Percentiles rank a stretch among this genome's conserved stretches.
Evolutionary conservation across 2,888 invertebrate species (phyloP).

Genomic region (Dioctria linearis): DNA sequence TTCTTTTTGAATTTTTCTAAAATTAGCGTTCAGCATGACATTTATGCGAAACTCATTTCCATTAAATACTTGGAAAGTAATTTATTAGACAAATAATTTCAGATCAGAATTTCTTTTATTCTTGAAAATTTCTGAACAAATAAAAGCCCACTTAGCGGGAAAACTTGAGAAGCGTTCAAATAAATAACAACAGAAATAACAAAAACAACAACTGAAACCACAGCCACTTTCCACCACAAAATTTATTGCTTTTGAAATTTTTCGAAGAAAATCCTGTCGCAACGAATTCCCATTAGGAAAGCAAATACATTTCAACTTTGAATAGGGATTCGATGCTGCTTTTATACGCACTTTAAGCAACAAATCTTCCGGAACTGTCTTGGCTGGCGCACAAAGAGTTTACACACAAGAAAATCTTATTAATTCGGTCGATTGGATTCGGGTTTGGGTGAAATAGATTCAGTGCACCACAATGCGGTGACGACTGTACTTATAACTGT

Average conservation of each 20-base stretch:
- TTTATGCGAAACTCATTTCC: slow-evolving; percentile 36
- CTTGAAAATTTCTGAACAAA: not conserved
- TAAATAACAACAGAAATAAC: slow-evolving; percentile 5
- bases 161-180: not conserved
- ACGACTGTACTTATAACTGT: slow-evolving; percentile 21
- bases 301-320: slow-evolving; percentile 39
- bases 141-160: slow-evolving; percentile 15
- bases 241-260: slow-evolving; percentile 43
- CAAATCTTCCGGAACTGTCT: slow-evolving; percentile 36
- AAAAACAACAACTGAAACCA: slow-evolving; percentile 13
- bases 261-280: slow-evolving; percentile 25
- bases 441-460: not conserved
- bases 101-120: slow-evolving; percentile 12
- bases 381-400: not conserved
- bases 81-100: slow-evolving; percentile 41
- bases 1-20: not conserved
- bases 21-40: not conserved
- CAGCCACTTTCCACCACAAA: slow-evolving; percentile 23
- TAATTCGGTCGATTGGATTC: not conserved
- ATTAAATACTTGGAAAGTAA: slow-evolving; percentile 25
- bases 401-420: not conserved
- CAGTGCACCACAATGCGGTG: slow-evolving; percentile 3
- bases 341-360: slow-evolving; percentile 48
- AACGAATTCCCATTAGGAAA: slow-evolving; percentile 34
- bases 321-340: slow-evolving; percentile 14